Conservation (phyloP, 2,797 vertebrate species). For the Spondyliosoma cantharus region DNA sequence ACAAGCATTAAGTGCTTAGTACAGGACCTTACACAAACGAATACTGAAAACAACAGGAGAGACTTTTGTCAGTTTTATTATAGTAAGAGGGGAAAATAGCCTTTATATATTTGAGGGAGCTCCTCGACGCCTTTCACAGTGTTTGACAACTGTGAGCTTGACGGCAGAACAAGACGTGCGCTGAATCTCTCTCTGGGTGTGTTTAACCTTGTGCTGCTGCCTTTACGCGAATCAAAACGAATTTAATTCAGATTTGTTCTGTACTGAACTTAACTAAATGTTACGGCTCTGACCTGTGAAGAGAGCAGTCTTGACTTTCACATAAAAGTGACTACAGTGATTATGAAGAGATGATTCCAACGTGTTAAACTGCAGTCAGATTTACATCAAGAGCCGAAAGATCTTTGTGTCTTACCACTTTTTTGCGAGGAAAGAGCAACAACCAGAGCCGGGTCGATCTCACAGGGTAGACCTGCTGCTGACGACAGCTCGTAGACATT, state of each 20-base stretch:
- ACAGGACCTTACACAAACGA: not conserved
- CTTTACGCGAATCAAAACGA: not conserved
- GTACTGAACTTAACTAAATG: not conserved
- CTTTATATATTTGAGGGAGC: no score
- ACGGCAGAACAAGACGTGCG: no score
- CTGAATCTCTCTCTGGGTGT: not conserved
- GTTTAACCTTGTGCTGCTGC: not conserved
- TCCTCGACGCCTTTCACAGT: not conserved
- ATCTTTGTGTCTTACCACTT: conserved; percentile 85
- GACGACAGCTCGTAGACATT: conserved; percentile 98
- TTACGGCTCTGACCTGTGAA: not conserved
- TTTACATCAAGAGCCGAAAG: not conserved
- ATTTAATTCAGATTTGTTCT: not conserved
- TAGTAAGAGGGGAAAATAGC: not conserved
- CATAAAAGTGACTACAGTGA: not conserved
- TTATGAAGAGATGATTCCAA: not conserved
- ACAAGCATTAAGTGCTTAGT: not conserved
- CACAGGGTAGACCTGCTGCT: conserved; percentile 95
- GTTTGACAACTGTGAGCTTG: not conserved
- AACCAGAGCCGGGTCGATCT: conserved; percentile 97
- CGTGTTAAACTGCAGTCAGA: not conserved
- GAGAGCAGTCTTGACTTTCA: not conserved
- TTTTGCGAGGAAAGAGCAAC: conserved; percentile 98
- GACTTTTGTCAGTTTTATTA: not conserved
- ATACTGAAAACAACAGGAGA: not conserved